phyloP scores from a whole-genome alignment of 1,140 invertebrate species.

The Ridgeia piscesae region DNA sequence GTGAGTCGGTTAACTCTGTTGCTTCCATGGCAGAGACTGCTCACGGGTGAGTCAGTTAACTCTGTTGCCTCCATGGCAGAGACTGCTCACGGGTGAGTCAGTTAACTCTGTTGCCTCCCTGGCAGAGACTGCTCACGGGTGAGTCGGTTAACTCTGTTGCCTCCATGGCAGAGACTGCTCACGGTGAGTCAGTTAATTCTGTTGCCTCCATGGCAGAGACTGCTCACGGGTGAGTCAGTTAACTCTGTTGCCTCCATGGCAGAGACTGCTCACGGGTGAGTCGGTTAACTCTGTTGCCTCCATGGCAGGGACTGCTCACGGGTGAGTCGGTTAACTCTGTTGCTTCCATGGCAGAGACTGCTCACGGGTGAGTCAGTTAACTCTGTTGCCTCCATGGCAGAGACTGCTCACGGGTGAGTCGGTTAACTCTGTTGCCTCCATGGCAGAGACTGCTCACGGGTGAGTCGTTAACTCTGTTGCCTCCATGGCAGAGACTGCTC shows the following conservation, averaged over 20 bases:
- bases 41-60: too few relatives aligned
- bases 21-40: too few relatives aligned
- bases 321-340: too few relatives aligned
- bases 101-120: not conserved
- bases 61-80: constrained; percentile 80
- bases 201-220: too few relatives aligned
- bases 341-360: constrained; percentile 15
- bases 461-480: not conserved
- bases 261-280: constrained; percentile 72
- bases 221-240: too few relatives aligned
- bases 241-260: constrained; percentile 75
- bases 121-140: too few relatives aligned
- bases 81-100: constrained; percentile 67
- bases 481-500: too few relatives aligned
- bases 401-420: too few relatives aligned
- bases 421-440: constrained; percentile 66
- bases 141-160: too few relatives aligned
- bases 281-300: not conserved
- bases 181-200: constrained; percentile 47
- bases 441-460: constrained; percentile 81
- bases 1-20: not conserved
- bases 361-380: constrained; percentile 59
- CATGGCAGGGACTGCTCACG: too few relatives aligned
- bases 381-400: too few relatives aligned
- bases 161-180: constrained; percentile 49